Base-by-base conservation (phyloP, 2,113 vertebrate genomes). In the Scytalopus superciliaris region DNA sequence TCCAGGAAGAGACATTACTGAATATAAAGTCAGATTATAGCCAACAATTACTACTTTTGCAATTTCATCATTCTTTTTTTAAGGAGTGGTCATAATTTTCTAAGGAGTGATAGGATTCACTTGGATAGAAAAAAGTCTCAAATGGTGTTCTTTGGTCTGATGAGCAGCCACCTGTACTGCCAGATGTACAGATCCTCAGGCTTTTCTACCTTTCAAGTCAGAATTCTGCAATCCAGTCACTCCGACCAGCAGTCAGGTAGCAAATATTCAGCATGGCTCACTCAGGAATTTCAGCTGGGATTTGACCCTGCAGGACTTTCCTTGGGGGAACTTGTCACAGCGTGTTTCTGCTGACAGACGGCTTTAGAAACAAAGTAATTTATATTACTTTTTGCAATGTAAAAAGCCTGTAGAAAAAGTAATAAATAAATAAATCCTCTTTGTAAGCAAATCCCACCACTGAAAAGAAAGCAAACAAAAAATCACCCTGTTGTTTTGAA, bases 241-340 rank as follows among this genome's bases (percentile, higher is more conserved):
- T 81, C 77, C 0, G 0, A 64, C 69, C 60, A 75, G 69, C 60
- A 84, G n/a, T 39, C 42, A 45, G 85, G 78, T 57, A 85, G 73
- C n/a, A 92, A 83, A 69, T 11, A 72, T 50, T 87, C 84, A 87
- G 35, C 64, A 5, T 59, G 83, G 90, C 76, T 95, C 83, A 44
- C 80, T 86, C 72, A 93, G 94, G 94, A 95, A 96, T 97, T 95
- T 92, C 87, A 91, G 40, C 80, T 94, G 87, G 22, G 93, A 90
- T 89, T 89, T 94, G 80, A 94, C 86, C 60, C 91, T 90, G 60
- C 80, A 96, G 89, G 93, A 91, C 77, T 94, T 96, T 68, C 52
- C 89, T 68, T 40, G 11, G 21, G 62, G 80, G 52, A 91, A 78
- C 91, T 75, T 92, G 95, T 87, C 62, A 37, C 3, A 13, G 74